Conservation (phyloP, 2,888 invertebrate genomes). For the Acrobasis suavella region DNA sequence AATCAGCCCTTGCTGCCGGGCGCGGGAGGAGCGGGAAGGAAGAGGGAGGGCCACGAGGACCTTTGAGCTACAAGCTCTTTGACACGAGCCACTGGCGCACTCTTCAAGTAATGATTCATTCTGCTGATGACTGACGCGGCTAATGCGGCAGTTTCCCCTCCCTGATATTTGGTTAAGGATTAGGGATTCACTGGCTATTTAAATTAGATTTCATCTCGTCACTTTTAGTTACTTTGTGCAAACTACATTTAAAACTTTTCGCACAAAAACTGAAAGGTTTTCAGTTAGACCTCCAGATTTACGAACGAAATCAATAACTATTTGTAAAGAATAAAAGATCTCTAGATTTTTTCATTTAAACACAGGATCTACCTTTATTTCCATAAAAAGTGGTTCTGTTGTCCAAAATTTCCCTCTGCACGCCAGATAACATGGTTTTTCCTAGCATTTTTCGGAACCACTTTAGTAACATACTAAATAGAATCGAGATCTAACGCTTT, state of each 20-base stretch:
- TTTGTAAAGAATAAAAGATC: neutral
- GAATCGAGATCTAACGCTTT: neutral
- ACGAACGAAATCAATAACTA: conserved; percentile 11
- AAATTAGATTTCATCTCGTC: conserved; percentile 53
- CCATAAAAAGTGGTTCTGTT: neutral
- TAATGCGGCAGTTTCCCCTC: conserved; percentile 71
- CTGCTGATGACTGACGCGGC: conserved; percentile 80
- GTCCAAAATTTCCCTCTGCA: neutral
- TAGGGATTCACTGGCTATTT: conserved; percentile 52
- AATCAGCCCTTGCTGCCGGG: conserved; percentile 78
- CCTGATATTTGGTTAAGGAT: conserved; percentile 67
- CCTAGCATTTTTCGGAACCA: neutral
- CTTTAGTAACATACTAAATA: neutral
- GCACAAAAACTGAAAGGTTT: conserved; percentile 31
- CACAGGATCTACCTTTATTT: no score
- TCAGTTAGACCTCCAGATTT: conserved; percentile 30
- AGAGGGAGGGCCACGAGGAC: conserved; percentile 62
- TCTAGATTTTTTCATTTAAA: no score
- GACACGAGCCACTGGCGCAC: conserved; percentile 81
- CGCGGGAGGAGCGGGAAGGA: conserved; percentile 49
- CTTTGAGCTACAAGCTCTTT: conserved; percentile 80
- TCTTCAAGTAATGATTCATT: conserved; percentile 83
- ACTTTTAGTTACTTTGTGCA: conserved; percentile 44
- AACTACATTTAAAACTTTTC: conserved; percentile 24
- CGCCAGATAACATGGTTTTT: neutral